A percentile compares a stretch with the other conserved stretches of the same genome.
These are phyloP conservation scores for Varanus salvator DNA, from an alignment of 2,113 vertebrate genomes.

Conservation along the genomic window DNA sequence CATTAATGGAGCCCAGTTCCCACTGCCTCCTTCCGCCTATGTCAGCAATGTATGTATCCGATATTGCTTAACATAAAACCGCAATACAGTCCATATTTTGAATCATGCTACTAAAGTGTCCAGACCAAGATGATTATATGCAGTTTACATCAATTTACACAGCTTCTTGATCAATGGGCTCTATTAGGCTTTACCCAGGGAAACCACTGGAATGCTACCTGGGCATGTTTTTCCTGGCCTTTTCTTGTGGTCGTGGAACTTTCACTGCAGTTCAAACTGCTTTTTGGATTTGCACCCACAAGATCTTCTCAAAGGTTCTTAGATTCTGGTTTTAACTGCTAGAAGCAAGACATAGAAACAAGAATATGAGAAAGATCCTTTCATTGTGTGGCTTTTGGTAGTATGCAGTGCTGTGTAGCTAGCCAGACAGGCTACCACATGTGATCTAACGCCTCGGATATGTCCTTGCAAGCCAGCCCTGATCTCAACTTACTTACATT, in stretches of 20 bases:
- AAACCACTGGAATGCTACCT: not conserved
- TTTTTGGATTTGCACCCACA: not conserved
- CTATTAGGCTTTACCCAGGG: not conserved
- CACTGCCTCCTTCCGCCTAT: conserved; percentile 62
- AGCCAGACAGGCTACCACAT: not conserved
- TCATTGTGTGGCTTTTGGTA: rapidly evolving
- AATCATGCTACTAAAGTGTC: not conserved
- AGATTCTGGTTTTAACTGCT: not conserved
- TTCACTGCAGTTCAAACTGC: not conserved
- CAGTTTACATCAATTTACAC: not conserved
- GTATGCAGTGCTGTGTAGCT: no score
- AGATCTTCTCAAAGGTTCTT: rapidly evolving
- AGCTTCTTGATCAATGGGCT: no score
- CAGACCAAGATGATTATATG: not conserved
- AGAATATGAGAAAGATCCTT: no score
- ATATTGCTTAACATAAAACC: not conserved
- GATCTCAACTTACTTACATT: not conserved
- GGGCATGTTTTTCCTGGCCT: not conserved
- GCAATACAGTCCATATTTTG: not conserved
- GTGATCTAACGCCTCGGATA: not conserved
- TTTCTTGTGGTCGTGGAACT: not conserved
- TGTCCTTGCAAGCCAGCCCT: not conserved
- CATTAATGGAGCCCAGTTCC: conserved; percentile 58
- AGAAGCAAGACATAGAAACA: not conserved
- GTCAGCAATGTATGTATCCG: conserved; percentile 46